Conservation (phyloP, 1,140 invertebrate species). For the Pachyrhynchus sulphureomaculatus region DNA sequence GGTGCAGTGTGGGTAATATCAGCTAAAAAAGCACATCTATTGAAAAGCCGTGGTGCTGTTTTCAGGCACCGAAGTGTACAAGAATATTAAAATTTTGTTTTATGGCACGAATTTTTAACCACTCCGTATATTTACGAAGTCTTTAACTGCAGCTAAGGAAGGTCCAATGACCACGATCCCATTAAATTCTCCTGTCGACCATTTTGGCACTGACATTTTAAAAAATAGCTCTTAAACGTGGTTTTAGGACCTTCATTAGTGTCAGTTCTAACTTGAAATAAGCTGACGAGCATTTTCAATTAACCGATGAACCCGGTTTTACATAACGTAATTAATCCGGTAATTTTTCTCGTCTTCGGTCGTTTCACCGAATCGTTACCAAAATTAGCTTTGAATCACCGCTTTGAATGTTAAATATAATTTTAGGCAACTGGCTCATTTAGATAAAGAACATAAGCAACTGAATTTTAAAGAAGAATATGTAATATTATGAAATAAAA, state of each 20-base stretch:
- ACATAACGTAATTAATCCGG: conserved; percentile 29
- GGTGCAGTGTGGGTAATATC: too few relatives aligned
- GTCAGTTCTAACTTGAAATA: conserved; percentile 14
- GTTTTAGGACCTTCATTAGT: conserved; percentile 24
- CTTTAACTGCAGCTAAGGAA: background rate
- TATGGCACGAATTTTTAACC: too few relatives aligned
- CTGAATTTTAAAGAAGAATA: too few relatives aligned
- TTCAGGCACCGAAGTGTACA: too few relatives aligned
- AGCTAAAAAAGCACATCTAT: too few relatives aligned
- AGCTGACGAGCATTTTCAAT: conserved; percentile 27
- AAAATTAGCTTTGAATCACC: conserved; percentile 20
- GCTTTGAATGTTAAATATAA: conserved; percentile 19
- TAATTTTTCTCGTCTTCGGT: conserved; percentile 16
- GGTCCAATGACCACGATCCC: background rate
- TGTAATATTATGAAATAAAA: too few relatives aligned
- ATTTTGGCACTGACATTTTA: conserved; percentile 4
- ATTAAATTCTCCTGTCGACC: background rate
- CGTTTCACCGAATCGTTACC: conserved; percentile 5
- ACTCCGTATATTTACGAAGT: too few relatives aligned
- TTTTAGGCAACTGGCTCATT: conserved; percentile 6
- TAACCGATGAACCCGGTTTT: conserved; percentile 21
- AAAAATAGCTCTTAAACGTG: conserved; percentile 21
- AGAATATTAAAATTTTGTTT: too few relatives aligned
- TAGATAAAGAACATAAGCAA: conserved; percentile 11
- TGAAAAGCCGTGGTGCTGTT: too few relatives aligned